phyloP scores from a whole-genome alignment of 2,888 invertebrate species.

The Phragmatobia fuliginosa region DNA sequence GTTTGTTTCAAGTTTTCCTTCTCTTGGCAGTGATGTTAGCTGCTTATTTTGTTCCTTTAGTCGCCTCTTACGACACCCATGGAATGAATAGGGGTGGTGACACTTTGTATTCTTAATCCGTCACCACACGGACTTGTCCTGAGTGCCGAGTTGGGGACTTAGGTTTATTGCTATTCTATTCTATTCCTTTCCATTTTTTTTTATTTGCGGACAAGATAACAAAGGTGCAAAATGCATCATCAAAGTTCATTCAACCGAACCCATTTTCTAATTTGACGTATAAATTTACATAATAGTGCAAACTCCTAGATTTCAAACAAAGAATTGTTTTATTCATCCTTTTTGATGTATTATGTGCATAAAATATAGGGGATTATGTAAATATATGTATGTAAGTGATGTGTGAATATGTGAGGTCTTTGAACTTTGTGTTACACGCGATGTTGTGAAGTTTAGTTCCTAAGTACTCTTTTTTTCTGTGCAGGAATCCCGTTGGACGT shows the following conservation, averaged over 20 bases:
- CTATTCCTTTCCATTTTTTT: no score
- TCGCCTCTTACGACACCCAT: no score
- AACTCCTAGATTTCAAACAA: conserved; percentile 35
- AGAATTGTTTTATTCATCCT: conserved; percentile 45
- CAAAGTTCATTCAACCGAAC: conserved; percentile 26
- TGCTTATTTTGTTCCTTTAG: no score
- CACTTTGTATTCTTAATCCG: no score
- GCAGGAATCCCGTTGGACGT: no score
- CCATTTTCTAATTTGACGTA: conserved; percentile 29
- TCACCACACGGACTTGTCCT: no score
- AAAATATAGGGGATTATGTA: conserved; percentile 40
- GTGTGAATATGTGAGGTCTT: conserved; percentile 37
- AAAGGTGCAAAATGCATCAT: neutral
- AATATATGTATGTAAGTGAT: conserved; percentile 31
- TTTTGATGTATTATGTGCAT: conserved; percentile 43
- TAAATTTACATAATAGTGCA: conserved; percentile 35
- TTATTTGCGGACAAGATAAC: no score
- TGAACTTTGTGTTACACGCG: conserved; percentile 28
- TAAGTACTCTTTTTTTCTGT: neutral
- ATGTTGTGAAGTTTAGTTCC: neutral
- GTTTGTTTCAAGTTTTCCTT: no score
- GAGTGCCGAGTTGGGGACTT: no score
- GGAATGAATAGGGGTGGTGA: no score
- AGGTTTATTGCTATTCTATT: no score
- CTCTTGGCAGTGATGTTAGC: no score